Evolutionary conservation across 30 jellyfish, hydroid and myxozoan genomes (phyloP).

Genomic region (Morbakka virulenta): DNA sequence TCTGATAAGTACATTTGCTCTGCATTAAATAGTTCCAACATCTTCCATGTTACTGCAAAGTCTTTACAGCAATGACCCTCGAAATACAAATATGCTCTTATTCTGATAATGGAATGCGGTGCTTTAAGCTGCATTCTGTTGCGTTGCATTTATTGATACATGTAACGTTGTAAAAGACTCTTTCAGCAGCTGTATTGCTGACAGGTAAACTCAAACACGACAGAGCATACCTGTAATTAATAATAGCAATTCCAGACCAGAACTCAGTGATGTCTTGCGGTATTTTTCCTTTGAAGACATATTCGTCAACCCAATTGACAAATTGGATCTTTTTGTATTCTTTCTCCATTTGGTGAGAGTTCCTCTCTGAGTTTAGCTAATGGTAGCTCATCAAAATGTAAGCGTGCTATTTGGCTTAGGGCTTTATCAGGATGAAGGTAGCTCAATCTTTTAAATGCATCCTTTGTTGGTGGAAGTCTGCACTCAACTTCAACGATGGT

Average conservation of each 20-base stretch:
- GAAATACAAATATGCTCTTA: neutral
- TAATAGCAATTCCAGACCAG: neutral
- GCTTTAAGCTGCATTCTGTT: neutral
- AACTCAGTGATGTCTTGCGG: slow-evolving; percentile 30
- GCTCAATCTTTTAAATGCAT: slow-evolving; percentile 37
- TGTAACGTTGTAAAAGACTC: neutral
- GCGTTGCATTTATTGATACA: neutral
- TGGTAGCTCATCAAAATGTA: slow-evolving; percentile 37
- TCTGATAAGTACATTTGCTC: neutral
- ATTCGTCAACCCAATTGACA: slow-evolving; percentile 37
- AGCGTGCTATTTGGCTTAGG: slow-evolving; percentile 34
- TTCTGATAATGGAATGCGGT: neutral
- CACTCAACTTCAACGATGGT: slow-evolving; percentile 43
- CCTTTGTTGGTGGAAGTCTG: slow-evolving; percentile 44
- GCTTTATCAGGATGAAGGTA: slow-evolving; percentile 14
- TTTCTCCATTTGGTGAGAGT: slow-evolving; percentile 39
- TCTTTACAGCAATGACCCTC: neutral
- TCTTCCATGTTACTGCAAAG: neutral
- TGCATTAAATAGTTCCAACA: neutral
- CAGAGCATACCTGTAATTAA: neutral
- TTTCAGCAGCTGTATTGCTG: neutral
- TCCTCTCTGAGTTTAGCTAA: slow-evolving; percentile 29
- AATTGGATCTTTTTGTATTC: slow-evolving; percentile 46
- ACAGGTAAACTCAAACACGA: neutral
- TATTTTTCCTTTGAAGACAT: slow-evolving; percentile 26